Evolutionary conservation across 23 tunicate genomes (phyloP), one percentile per base, ranked within the genome.

Genomic region (Ascidia mentula): DNA sequence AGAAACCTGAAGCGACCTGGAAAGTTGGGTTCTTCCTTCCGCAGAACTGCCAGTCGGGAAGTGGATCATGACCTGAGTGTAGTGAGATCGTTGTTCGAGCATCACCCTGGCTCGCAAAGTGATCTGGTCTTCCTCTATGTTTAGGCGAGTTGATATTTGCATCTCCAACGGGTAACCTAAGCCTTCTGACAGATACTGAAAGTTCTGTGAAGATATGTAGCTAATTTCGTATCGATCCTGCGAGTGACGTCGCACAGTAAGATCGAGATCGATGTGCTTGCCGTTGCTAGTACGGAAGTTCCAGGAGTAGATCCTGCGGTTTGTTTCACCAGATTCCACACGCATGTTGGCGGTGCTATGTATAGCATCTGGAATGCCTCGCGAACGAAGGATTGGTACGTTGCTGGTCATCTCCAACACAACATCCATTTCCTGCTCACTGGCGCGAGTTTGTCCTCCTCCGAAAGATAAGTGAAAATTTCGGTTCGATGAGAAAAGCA

Each of bases 141-240:
- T 39, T 1, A 74, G 8, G 17, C 53, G 35, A 22, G 37, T 30
- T 20, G 78, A 31, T 38, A 53, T 28, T 35, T 74, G 78, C 12
- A 74, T 22, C 30, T 74, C 53, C 53, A 26, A 18, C 8, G 78
- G 78, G 18, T 74, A 74, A 2, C 37, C 34, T 15, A 74, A 22
- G 34, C 13, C 37, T 31, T 74, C 40, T 38, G 33, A 33, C 78
- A 74, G 18, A 17, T 37, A 74, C 33, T 38, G 38, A 35, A 74
- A 74, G 78, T 74, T 74, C 30, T 74, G 78, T 1, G 78, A 38
- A 20, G 78, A 4, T 2, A 39, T 74, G 78, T 74, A 74, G 30
- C 46, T 74, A 39, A 74, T 28, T 6, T 74, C 78, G 30, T 74
- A 74, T 37, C 78, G 46, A 74, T 39, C 26, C 6, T 38, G 38